Evolutionary conservation across 2,113 vertebrate genomes (phyloP).

Genomic region (Poeciliopsis occidentalis): DNA sequence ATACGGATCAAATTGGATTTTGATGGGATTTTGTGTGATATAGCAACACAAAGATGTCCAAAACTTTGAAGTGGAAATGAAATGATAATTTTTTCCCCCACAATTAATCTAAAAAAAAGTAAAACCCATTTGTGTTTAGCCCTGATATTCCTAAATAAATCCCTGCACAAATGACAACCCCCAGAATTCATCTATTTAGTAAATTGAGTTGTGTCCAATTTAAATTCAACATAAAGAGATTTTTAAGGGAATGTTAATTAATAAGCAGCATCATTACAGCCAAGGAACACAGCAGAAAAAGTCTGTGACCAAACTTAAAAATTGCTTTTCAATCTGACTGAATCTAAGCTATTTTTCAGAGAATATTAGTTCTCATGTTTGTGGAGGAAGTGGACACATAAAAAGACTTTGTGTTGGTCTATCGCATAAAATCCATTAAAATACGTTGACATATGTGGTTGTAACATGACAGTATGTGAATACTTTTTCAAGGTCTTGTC

Average conservation of each 20-base stretch:
- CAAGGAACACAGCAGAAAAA: neutral
- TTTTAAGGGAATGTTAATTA: too few species aligned
- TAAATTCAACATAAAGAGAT: too few species aligned
- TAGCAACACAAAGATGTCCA: neutral
- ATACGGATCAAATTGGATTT: neutral
- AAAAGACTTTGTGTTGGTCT: neutral
- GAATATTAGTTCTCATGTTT: too few species aligned
- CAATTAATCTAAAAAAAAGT: too few species aligned
- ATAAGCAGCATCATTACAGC: too few species aligned
- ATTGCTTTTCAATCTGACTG: neutral
- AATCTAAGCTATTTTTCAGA: neutral
- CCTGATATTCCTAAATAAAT: neutral
- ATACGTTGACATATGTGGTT: neutral
- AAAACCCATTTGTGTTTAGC: neutral
- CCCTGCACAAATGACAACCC: too few species aligned
- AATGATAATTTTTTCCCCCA: neutral
- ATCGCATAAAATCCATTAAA: neutral
- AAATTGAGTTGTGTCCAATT: too few species aligned
- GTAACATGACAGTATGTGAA: neutral
- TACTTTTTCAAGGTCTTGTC: neutral
- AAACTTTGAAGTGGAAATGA: neutral
- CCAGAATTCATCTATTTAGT: too few species aligned
- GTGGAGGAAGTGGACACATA: too few species aligned
- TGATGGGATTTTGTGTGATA: neutral
- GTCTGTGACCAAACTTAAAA: neutral